Evolutionary conservation across 2,113 vertebrate species (phyloP), one percentile per base, ranked within the genome.

Genomic region (Gnathonemus longibarbis): DNA sequence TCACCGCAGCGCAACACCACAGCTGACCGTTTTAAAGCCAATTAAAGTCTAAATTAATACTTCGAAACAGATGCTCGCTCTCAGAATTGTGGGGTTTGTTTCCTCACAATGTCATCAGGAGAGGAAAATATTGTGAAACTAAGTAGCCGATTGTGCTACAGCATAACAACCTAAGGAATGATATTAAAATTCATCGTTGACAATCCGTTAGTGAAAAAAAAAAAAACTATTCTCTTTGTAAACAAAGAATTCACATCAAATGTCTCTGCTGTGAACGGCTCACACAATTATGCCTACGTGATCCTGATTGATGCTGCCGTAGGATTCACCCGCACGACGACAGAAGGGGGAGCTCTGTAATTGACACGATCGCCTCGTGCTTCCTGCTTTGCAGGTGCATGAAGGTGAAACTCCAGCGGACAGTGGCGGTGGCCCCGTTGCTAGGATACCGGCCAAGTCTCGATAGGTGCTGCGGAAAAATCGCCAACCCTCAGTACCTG

Each of bases 371-470:
- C 89, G 52, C 90, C 10, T 91, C 85, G n/a, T 17, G n/a, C 45
- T 45, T 27, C 31, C 39, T 89, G 24, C 77, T 88, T 58, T 83
- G 90, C 13, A 31, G 35, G 45, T 39, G 31, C 89, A 39, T 74
- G 88, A 90, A 91, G 92, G 93, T 92, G 89, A 92, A 91, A 91
- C 90, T 91, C 90, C 90, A 89, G 91, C 90, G 87, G 90, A 93
- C 66, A 89, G 77, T 89, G 90, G 90, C 87, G 88, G 89, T 89
- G 62, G 62, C 31, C 48, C 84, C 87, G 92, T 93, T 94, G 93
- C 93, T 93, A 94, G 92, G 93, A 92, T 91, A 94, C 93, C 17
- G 87, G 86, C 89, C 85, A 88, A 92, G 91, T 90, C 88, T 87
- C 90, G 90, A 89, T 91, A 90, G 89, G 91, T 87, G 90, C 90